Evolutionary conservation across 2,888 invertebrate genomes (phyloP).

Genomic region (Tipula helvola): DNA sequence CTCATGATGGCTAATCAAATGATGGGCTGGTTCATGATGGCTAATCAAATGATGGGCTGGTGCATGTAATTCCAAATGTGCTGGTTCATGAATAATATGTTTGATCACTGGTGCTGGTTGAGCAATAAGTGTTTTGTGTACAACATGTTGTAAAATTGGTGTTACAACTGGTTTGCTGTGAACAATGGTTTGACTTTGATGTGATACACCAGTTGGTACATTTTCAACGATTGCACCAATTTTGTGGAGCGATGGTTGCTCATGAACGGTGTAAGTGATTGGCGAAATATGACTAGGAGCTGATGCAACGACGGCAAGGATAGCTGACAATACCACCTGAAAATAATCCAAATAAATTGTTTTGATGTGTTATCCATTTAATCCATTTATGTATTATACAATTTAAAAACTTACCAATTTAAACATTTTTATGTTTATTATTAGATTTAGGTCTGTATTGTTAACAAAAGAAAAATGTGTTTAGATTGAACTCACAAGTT

Average conservation of each 20-base stretch:
- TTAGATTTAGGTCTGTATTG: constrained; percentile 10
- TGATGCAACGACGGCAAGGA: constrained; percentile 36
- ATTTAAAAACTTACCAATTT: constrained; percentile 30
- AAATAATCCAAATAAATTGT: not conserved
- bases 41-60: not conserved
- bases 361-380: not conserved
- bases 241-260: constrained; percentile 17
- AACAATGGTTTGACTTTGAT: constrained; percentile 42
- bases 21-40: not conserved
- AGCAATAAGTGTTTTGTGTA: constrained; percentile 16
- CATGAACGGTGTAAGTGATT: not conserved
- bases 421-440: constrained; percentile 27
- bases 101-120: constrained; percentile 17
- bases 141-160: constrained; percentile 18
- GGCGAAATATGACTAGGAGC: constrained; percentile 19
- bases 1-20: not conserved
- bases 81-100: not conserved
- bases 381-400: not conserved
- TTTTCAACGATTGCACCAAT: constrained; percentile 24
- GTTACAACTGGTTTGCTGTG: constrained; percentile 31
- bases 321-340: constrained; percentile 48
- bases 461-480: not conserved
- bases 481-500: constrained; percentile 8
- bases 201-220: constrained; percentile 37
- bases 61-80: not conserved